These are phyloP conservation scores for Corythornis cristatus DNA, from an alignment of 2,113 vertebrate species.

Conservation along the genomic window DNA sequence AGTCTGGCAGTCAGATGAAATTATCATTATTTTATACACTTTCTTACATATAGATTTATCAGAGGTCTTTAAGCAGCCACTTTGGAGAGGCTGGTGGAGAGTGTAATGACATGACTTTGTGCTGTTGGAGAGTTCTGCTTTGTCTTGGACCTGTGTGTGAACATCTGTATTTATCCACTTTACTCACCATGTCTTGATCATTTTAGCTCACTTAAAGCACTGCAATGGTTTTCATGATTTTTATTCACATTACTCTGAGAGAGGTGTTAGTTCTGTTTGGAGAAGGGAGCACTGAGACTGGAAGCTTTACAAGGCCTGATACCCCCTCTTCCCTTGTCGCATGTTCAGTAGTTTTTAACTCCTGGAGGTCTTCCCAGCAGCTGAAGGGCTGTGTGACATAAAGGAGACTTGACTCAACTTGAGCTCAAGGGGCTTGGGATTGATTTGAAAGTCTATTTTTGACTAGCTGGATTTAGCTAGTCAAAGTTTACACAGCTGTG, in stretches of 20 bases:
- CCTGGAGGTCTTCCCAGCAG: constrained; percentile 24
- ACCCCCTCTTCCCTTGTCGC: not conserved
- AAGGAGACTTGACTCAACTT: not conserved
- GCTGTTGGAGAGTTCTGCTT: not conserved
- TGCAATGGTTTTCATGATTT: not conserved
- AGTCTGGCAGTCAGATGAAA: not conserved
- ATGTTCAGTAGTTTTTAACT: not conserved
- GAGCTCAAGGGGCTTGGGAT: constrained; percentile 19
- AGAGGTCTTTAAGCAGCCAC: not conserved
- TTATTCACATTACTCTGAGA: not conserved
- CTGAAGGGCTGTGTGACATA: not conserved
- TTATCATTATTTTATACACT: constrained; percentile 3
- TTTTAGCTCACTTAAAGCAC: not conserved
- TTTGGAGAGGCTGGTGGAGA: not conserved
- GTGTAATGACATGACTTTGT: not conserved
- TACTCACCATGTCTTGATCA: not conserved
- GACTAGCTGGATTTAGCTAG: constrained; percentile 46
- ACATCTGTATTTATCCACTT: not conserved
- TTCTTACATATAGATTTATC: not conserved
- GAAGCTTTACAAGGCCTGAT: not conserved
- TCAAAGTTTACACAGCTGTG: constrained; percentile 43
- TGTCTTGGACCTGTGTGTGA: not conserved
- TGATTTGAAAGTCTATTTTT: constrained; percentile 38
- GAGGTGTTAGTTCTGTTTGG: not conserved
- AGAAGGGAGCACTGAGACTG: not conserved